phyloP scores from a whole-genome alignment of 2,888 invertebrate species.

The Cantharis flavilabris region DNA sequence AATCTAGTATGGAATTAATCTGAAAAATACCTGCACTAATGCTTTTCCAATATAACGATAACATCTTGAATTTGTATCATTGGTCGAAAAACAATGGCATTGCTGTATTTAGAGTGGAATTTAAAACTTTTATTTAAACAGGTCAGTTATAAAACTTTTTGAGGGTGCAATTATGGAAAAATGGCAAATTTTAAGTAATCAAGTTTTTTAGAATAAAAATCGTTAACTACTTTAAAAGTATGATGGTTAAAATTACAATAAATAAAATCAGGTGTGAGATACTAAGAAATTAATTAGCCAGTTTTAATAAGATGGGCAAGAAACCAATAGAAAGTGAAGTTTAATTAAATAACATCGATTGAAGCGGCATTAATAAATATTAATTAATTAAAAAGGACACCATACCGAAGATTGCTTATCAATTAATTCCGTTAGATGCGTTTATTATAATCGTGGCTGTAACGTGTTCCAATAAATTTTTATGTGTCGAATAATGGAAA shows the following conservation, averaged over 20 bases:
- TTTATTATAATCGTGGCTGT: slow-evolving; percentile 15
- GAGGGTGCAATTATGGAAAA: background rate
- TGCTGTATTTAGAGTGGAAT: background rate
- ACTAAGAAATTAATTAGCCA: background rate
- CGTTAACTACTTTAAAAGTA: background rate
- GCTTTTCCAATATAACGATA: background rate
- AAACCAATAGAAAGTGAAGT: background rate
- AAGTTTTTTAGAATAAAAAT: background rate
- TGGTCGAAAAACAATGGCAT: background rate
- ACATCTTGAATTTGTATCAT: background rate
- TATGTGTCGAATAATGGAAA: slow-evolving; percentile 26
- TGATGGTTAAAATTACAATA: background rate
- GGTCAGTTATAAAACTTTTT: background rate
- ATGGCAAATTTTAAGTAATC: background rate
- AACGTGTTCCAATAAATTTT: slow-evolving; percentile 17
- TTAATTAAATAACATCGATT: background rate
- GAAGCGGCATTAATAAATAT: background rate
- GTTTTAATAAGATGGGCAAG: background rate
- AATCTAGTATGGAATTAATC: background rate
- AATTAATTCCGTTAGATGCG: slow-evolving; percentile 5
- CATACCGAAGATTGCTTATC: background rate
- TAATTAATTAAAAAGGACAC: background rate
- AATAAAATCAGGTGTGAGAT: background rate
- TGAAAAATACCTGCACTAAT: background rate
- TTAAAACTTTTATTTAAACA: background rate